Evolutionary conservation across 2,888 invertebrate genomes (phyloP).

Genomic region (Lasioglossum zephyrum): DNA sequence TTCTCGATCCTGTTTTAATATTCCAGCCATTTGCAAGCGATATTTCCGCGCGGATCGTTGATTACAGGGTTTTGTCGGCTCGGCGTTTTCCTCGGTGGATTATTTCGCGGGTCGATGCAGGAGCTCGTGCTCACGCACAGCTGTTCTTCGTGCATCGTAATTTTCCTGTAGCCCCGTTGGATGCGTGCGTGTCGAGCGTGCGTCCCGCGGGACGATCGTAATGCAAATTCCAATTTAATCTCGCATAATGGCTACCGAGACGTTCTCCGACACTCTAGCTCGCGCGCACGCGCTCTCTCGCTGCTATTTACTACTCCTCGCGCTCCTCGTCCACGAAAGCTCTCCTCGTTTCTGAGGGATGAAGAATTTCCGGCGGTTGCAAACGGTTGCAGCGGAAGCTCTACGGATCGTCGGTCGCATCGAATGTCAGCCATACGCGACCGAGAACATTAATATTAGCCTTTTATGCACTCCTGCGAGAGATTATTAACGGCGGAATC

Average conservation of each 20-base stretch:
- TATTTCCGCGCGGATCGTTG: neutral
- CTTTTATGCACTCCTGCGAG: neutral
- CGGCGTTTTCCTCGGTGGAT: neutral
- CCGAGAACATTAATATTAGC: neutral
- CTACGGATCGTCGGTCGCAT: neutral
- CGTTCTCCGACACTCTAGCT: neutral
- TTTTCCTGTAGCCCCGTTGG: slow-evolving; percentile 10
- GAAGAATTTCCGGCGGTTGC: slow-evolving; percentile 2
- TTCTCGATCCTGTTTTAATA: neutral
- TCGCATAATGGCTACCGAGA: slow-evolving; percentile 31
- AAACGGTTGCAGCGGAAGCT: neutral
- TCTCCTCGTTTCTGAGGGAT: neutral
- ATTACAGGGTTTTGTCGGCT: neutral
- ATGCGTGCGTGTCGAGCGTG: slow-evolving; percentile 30
- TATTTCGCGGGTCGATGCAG: neutral
- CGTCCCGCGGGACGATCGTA: slow-evolving; percentile 24
- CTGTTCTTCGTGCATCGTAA: slow-evolving; percentile 24
- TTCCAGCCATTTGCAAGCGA: neutral
- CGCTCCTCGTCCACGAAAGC: neutral
- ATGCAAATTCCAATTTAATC: slow-evolving; percentile 54
- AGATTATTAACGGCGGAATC: neutral
- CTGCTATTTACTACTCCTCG: neutral
- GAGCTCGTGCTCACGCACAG: neutral
- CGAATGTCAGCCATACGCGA: neutral
- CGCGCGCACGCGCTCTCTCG: too few relatives aligned